Percentiles rank a stretch among this genome's conserved stretches.
These are phyloP conservation scores for Lophius piscatorius DNA, from an alignment of 2,113 vertebrate genomes.

Conservation along the genomic window DNA sequence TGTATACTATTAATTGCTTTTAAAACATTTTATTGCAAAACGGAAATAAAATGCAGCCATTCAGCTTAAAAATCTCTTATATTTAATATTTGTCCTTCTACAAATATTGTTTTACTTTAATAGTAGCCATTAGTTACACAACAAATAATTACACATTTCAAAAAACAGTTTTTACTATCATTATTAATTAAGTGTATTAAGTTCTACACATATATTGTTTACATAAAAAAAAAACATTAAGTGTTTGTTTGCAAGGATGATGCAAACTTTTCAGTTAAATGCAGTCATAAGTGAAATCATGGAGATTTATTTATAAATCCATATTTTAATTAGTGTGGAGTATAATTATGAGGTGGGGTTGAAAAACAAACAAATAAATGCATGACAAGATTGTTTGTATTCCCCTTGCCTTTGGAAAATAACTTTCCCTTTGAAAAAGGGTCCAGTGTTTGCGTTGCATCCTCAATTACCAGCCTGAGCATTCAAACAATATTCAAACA, in stretches of 20 bases:
- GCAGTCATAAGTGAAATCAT: constrained; percentile 63
- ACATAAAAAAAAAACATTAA: not conserved
- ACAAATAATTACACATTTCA: not conserved
- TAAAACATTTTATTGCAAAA: no score
- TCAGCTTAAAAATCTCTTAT: not conserved
- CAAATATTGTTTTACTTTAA: not conserved
- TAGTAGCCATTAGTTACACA: not conserved
- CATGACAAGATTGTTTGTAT: constrained; percentile 67
- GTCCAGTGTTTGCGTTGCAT: constrained; percentile 69
- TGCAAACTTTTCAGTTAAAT: constrained; percentile 47
- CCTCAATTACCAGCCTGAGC: constrained; percentile 70
- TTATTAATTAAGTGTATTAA: no score
- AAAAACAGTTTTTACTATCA: not conserved
- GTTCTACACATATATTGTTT: not conserved
- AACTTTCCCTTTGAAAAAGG: constrained; percentile 74
- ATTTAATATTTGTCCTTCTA: not conserved
- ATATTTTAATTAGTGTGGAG: constrained; percentile 69
- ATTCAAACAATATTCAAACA: constrained; percentile 77
- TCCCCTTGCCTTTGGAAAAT: constrained; percentile 62
- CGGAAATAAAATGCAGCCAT: no score
- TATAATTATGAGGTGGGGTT: constrained; percentile 64
- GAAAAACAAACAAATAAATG: constrained; percentile 72
- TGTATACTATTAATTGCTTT: no score
- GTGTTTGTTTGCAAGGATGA: constrained; percentile 6
- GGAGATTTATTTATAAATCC: constrained; percentile 70